Base-by-base conservation (phyloP, 2,113 vertebrate species). In the Engraulis encrasicolus region DNA sequence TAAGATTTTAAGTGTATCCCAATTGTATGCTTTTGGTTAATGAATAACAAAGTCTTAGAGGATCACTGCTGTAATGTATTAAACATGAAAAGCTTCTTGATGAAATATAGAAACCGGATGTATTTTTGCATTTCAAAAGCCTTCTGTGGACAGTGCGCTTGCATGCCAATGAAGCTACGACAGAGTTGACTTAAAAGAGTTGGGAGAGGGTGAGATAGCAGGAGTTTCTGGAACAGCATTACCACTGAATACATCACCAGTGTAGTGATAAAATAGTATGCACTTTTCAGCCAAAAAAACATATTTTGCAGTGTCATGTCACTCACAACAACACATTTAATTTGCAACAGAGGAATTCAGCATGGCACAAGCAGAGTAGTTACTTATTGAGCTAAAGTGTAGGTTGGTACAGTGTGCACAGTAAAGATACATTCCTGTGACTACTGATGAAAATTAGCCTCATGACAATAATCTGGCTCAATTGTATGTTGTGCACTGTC, bases 101-200 rank as follows among this genome's bases (percentile, higher is more conserved):
- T 98, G 96, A 98, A 98, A 97, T 98, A 97, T 97, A 98, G 96
- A 97, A 97, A 97, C 96, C 95, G 97, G 96, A 97, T 96, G 95
- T 96, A 97, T 97, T 97, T 91, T 97, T 97, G 96, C 95, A 96
- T 97, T 97, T 97, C 97, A 97, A 97, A 98, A 86, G 96, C 96
- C 97, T 97, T 97, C 97, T 97, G 94, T 94, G 97, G 96, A 96
- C 95, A 94, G 96, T 96, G 95, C 94, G 96, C 96, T 96, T 95
- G 94, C 96, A 97, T 97, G 96, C 96, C 97, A 98, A 98, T 97
- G 95, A 97, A 96, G 95, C 86, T 80, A 81, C 50, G 50, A 61
- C 91, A 91, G 90, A 95, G 94, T 96, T 96, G 96, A 96, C 95
- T 96, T 96, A 85, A 97, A 96, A 96, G 95, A 95, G 95, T 97